Conservation (phyloP, 2,888 invertebrate species). For the Poecilus cupreus region DNA sequence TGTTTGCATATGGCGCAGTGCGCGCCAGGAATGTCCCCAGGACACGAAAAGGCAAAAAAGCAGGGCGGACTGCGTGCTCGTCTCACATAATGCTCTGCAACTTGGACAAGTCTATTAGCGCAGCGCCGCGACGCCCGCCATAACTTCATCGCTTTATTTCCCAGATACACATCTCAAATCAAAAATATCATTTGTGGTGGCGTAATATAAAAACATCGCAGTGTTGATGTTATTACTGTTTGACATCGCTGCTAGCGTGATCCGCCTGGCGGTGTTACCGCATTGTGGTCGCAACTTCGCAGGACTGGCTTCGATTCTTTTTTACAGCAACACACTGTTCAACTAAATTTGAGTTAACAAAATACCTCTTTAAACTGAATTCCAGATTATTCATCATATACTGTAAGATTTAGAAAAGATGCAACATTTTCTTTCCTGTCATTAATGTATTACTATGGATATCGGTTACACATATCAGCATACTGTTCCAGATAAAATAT, state of each 20-base stretch:
- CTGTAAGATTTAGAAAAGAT: too few species aligned
- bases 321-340: too few species aligned
- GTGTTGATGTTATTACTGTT: slow-evolving; percentile 50
- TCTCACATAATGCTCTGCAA: slow-evolving; percentile 16
- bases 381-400: too few species aligned
- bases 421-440: too few species aligned
- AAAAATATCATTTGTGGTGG: slow-evolving; percentile 62
- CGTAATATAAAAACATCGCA: slow-evolving; percentile 36
- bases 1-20: neutral
- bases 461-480: too few species aligned
- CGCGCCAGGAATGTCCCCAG: neutral
- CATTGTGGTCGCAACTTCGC: too few species aligned
- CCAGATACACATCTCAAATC: slow-evolving; percentile 65
- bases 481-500: too few species aligned
- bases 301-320: too few species aligned
- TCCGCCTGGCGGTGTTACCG: slow-evolving; percentile 3
- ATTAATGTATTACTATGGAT: too few species aligned
- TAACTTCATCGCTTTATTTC: slow-evolving; percentile 60
- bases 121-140: slow-evolving; percentile 19
- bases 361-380: too few species aligned
- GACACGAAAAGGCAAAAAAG: slow-evolving; percentile 10
- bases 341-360: too few species aligned
- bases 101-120: slow-evolving; percentile 56
- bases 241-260: slow-evolving; percentile 45
- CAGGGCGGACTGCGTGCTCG: slow-evolving; percentile 21